These are phyloP conservation scores for Gyps fulvus DNA, from an alignment of 2,113 vertebrate genomes.

Conservation along the genomic window DNA sequence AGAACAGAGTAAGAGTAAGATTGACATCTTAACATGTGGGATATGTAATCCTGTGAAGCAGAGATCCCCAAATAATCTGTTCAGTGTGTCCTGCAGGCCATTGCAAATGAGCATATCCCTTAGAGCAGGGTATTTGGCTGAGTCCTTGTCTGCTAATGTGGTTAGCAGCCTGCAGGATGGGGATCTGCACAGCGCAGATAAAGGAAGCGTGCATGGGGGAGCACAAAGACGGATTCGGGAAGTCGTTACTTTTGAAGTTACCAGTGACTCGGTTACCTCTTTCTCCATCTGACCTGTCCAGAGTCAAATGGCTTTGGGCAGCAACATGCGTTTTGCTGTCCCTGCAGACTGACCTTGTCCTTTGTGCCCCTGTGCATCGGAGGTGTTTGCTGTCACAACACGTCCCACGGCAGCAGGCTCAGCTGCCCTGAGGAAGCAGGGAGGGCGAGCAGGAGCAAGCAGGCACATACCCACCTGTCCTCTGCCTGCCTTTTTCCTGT, in stretches of 20 bases:
- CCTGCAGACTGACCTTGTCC: not conserved
- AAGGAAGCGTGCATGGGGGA: accelerated
- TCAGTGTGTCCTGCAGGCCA: not conserved
- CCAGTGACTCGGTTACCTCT: not conserved
- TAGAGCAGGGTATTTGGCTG: not conserved
- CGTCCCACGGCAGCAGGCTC: not conserved
- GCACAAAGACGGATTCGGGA: not conserved
- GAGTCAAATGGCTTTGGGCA: not conserved
- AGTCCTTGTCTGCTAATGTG: not conserved
- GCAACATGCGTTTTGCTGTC: not conserved
- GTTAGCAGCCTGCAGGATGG: not conserved
- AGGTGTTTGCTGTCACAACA: not conserved
- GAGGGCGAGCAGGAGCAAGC: not conserved
- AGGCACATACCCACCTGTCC: not conserved
- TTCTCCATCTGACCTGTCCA: not conserved
- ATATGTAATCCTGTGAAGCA: not conserved
- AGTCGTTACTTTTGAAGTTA: not conserved
- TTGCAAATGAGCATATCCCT: not conserved
- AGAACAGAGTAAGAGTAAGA: not conserved
- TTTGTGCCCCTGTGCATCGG: accelerated
- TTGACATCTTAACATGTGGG: not conserved
- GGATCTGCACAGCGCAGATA: not conserved
- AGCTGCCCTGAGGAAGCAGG: not conserved
- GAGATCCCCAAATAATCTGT: not conserved
- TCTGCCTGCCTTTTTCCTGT: not conserved